These are phyloP conservation scores for Cyclophora punctaria DNA, from an alignment of 2,888 invertebrate genomes.

Conservation along the genomic window DNA sequence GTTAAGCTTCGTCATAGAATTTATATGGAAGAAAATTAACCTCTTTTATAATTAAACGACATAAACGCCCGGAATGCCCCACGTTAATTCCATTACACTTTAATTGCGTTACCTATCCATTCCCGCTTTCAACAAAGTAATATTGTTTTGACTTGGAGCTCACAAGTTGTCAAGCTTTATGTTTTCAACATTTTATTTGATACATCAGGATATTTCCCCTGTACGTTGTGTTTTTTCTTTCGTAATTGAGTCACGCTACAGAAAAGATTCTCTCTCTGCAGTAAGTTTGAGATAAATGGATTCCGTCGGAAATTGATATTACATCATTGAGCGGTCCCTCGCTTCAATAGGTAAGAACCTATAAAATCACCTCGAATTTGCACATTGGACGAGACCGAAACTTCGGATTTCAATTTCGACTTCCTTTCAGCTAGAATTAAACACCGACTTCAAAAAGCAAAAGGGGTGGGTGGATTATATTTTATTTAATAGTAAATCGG, in stretches of 20 bases:
- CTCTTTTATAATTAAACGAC: slow-evolving; percentile 1
- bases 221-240: not conserved
- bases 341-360: slow-evolving; percentile 9
- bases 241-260: no score
- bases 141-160: slow-evolving; percentile 14
- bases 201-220: slow-evolving; percentile 1
- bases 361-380: slow-evolving; percentile 16
- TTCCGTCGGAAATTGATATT: slow-evolving; percentile 16
- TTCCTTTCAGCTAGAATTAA: slow-evolving; percentile 14
- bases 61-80: slow-evolving; percentile 14
- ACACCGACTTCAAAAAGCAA: slow-evolving; percentile 9
- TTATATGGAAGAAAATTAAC: not conserved
- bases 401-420: slow-evolving; percentile 18
- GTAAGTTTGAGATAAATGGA: slow-evolving; percentile 1
- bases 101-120: slow-evolving; percentile 21
- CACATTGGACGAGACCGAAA: slow-evolving; percentile 12
- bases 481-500: slow-evolving; percentile 1
- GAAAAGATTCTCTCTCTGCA: no score
- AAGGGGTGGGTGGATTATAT: slow-evolving; percentile 10
- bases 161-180: slow-evolving; percentile 4
- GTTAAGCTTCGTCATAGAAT: no score
- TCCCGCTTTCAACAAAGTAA: slow-evolving; percentile 13
- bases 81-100: slow-evolving; percentile 16
- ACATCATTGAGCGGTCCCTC: slow-evolving; percentile 13
- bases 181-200: slow-evolving; percentile 9